Evolutionary conservation across 2,797 vertebrate species (phyloP).

Genomic region (Paramormyrops hopkinsi): DNA sequence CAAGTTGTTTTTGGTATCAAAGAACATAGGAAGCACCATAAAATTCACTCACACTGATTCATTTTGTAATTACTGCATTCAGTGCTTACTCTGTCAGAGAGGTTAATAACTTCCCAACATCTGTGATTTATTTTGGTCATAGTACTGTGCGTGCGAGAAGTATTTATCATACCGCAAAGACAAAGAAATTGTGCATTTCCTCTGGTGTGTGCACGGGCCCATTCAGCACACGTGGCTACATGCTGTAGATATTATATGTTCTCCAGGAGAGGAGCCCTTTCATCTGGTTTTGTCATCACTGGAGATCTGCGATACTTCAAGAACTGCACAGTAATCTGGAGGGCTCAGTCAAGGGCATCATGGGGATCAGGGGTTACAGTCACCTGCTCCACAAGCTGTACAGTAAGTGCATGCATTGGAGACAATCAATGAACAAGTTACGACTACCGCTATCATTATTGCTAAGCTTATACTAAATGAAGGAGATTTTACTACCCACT

Average conservation of each 20-base stretch:
- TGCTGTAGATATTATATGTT: conserved; percentile 18
- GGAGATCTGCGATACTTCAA: conserved; percentile 56
- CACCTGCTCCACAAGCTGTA: not conserved
- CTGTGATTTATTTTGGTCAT: not conserved
- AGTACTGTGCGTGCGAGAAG: not conserved
- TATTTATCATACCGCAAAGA: not conserved
- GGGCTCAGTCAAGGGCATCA: conserved; percentile 45
- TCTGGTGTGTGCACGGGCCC: not conserved
- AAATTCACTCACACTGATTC: not conserved
- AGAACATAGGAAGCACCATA: not conserved
- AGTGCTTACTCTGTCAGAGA: not conserved
- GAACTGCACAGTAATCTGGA: conserved; percentile 87
- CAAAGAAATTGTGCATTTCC: not conserved
- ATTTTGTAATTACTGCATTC: not conserved
- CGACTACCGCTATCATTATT: not conserved
- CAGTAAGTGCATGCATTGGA: not conserved
- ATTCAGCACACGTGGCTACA: not conserved
- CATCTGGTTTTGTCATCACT: rapidly evolving
- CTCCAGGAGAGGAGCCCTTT: conserved; percentile 64
- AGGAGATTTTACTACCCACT: not conserved
- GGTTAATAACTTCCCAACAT: not conserved
- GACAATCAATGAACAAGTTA: not conserved
- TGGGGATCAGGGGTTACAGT: not conserved
- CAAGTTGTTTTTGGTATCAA: not conserved
- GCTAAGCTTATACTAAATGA: not conserved